These are phyloP conservation scores for Leptonema lineaticorne DNA, from an alignment of 1,140 invertebrate genomes.

Conservation along the genomic window DNA sequence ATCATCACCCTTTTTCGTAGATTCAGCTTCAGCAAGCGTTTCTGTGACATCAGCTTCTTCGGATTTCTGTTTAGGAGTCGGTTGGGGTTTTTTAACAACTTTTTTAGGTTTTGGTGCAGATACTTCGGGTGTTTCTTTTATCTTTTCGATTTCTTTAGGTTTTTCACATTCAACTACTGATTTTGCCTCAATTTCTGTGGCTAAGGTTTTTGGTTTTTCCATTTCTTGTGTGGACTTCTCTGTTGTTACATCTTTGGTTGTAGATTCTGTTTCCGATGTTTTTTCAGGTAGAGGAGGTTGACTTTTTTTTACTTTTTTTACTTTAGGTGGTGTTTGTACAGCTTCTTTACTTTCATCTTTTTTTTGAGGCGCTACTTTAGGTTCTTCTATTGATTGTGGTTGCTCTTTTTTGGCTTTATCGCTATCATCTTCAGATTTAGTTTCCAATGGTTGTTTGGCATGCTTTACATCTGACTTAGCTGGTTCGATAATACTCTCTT, in stretches of 20 bases:
- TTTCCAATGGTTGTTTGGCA: no score
- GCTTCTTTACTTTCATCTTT: conserved; percentile 22
- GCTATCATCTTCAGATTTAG: background rate
- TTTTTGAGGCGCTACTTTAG: conserved; percentile 17
- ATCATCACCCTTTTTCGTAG: conserved; percentile 44
- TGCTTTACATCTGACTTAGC: no score
- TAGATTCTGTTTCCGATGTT: background rate
- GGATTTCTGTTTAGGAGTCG: conserved; percentile 25
- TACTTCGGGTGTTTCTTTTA: conserved; percentile 34
- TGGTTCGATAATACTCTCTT: no score
- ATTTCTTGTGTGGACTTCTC: conserved; percentile 4
- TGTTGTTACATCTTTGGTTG: background rate
- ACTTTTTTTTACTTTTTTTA: conserved; percentile 5
- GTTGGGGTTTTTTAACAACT: conserved; percentile 50
- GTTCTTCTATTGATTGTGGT: conserved; percentile 37
- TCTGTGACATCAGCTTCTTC: conserved; percentile 42
- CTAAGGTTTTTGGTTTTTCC: background rate
- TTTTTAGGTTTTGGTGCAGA: conserved; percentile 46
- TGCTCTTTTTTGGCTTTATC: background rate
- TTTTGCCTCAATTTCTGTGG: background rate
- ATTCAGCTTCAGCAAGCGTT: background rate
- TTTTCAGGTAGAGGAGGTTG: conserved; percentile 7
- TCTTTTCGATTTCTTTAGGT: conserved; percentile 22
- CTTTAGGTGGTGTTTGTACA: background rate
- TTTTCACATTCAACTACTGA: background rate